A percentile compares a stretch with the other conserved stretches of the same genome.
These are phyloP conservation scores for Trachymyrmex cornetzi DNA, from an alignment of 1,140 invertebrate genomes.

Conservation along the genomic window DNA sequence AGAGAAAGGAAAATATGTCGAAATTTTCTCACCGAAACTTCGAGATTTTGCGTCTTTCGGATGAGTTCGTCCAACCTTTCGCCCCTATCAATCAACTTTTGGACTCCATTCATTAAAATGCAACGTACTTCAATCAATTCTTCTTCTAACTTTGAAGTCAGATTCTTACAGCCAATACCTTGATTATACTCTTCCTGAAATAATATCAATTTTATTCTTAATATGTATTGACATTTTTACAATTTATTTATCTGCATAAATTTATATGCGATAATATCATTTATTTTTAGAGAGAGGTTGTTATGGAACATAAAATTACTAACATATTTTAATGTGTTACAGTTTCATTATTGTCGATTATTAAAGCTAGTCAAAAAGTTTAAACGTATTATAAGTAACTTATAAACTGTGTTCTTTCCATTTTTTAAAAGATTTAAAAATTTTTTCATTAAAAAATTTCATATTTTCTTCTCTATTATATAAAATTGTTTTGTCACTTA, in stretches of 20 bases:
- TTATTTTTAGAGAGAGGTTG: slow-evolving; percentile 1
- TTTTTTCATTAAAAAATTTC: background rate
- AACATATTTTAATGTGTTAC: background rate
- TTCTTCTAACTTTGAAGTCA: slow-evolving; percentile 66
- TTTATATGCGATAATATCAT: background rate
- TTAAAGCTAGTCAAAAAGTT: background rate
- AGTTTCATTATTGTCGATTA: background rate
- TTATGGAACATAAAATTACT: background rate
- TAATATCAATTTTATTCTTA: background rate
- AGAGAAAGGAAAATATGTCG: background rate
- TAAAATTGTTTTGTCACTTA: slow-evolving; percentile 51
- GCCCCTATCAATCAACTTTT: slow-evolving; percentile 80
- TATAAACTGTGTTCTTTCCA: background rate
- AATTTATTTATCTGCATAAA: background rate
- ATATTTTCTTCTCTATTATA: background rate
- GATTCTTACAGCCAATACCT: slow-evolving; percentile 5
- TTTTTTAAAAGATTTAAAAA: background rate
- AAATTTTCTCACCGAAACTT: slow-evolving; percentile 76
- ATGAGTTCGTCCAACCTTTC: slow-evolving; percentile 80
- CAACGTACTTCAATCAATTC: slow-evolving; percentile 75
- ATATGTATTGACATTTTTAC: background rate
- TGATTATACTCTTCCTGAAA: slow-evolving; percentile 75
- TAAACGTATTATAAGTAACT: background rate
- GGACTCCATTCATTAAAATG: slow-evolving; percentile 77
- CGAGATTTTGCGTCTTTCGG: slow-evolving; percentile 77